These are phyloP conservation scores for Cololabis saira DNA, from an alignment of 2,113 vertebrate species.

Conservation along the genomic window DNA sequence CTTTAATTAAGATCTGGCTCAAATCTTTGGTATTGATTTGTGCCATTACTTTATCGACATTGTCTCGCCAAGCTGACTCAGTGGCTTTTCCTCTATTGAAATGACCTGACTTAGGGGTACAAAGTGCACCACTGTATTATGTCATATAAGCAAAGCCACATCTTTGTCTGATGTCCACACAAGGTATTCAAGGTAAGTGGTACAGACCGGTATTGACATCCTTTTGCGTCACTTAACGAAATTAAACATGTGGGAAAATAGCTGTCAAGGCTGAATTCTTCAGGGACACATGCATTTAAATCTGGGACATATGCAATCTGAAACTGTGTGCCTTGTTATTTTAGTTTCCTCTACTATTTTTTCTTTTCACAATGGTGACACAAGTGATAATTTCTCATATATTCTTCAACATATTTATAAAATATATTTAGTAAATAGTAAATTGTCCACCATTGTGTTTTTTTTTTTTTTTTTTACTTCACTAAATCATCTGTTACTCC, in stretches of 20 bases:
- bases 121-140: slow-evolving; percentile 71
- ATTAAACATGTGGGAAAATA: slow-evolving; percentile 78
- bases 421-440: too few relatives aligned
- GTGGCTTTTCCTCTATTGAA: slow-evolving; percentile 80
- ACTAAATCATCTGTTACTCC: slow-evolving; percentile 33
- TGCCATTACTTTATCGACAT: slow-evolving; percentile 91
- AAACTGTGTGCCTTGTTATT: slow-evolving; percentile 29
- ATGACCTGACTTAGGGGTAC: slow-evolving; percentile 72
- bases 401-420: neutral
- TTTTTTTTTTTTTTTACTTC: neutral
- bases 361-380: neutral
- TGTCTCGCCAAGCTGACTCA: slow-evolving; percentile 82
- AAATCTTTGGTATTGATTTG: slow-evolving; percentile 90
- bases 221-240: slow-evolving; percentile 76
- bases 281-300: slow-evolving; percentile 32
- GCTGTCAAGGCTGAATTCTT: slow-evolving; percentile 52
- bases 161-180: slow-evolving; percentile 65
- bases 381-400: neutral
- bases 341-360: neutral
- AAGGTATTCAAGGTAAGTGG: slow-evolving; percentile 75
- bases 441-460: neutral
- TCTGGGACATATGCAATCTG: slow-evolving; percentile 23
- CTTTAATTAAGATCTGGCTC: slow-evolving; percentile 95
- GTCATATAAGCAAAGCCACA: slow-evolving; percentile 67
- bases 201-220: slow-evolving; percentile 73